These are phyloP conservation scores for Candidula unifasciata DNA, from an alignment of 2,888 invertebrate species.

Conservation along the genomic window DNA sequence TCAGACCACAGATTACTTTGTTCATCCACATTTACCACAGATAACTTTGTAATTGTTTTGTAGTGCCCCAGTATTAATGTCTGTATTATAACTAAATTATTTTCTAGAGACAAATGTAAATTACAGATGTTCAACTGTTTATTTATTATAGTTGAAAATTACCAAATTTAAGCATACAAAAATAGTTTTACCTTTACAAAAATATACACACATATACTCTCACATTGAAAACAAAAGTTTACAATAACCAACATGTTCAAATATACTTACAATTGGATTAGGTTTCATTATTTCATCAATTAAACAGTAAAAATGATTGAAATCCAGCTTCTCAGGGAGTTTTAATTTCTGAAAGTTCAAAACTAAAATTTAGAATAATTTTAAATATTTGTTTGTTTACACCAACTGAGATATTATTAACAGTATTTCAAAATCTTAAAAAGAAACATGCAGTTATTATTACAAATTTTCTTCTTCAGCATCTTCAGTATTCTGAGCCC, in stretches of 20 bases:
- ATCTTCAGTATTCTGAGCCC: no score
- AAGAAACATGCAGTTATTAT: not conserved
- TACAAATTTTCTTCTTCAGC: no score
- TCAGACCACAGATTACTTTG: no score
- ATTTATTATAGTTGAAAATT: no score
- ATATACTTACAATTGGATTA: constrained; percentile 42
- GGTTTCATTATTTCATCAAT: constrained; percentile 44
- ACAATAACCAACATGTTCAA: not conserved
- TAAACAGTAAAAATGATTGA: constrained; percentile 33
- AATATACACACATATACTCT: not conserved
- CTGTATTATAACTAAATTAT: no score
- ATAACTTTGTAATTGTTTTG: no score
- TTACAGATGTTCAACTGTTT: no score
- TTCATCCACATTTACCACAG: no score
- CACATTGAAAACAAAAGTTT: not conserved
- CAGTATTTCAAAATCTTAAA: not conserved
- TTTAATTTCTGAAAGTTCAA: constrained; percentile 36
- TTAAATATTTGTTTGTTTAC: not conserved
- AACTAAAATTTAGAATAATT: not conserved
- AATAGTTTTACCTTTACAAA: constrained; percentile 30
- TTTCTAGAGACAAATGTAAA: no score
- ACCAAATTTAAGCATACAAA: no score
- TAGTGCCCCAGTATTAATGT: no score
- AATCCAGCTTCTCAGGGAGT: constrained; percentile 39
- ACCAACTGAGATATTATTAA: not conserved